A percentile compares a stretch with the other conserved stretches of the same genome.
Conservation (phyloP, 2,797 vertebrate species). For the Bradypus variegatus region DNA sequence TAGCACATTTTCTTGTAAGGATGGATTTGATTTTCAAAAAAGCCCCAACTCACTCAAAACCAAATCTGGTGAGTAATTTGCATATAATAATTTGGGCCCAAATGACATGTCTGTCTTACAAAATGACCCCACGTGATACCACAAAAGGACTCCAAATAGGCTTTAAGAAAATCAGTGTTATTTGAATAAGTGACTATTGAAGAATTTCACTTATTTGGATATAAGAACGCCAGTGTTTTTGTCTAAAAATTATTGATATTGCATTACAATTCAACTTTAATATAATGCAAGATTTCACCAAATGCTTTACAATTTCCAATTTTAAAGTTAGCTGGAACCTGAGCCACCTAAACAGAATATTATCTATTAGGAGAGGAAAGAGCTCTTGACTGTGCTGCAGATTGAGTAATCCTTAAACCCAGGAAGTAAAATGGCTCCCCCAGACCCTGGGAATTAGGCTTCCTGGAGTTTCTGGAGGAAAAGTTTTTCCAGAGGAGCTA, state of each 20-base stretch:
- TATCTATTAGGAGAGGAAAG: constrained; percentile 18
- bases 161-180: neutral
- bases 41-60: neutral
- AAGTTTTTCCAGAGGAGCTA: neutral
- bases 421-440: neutral
- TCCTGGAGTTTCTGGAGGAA: neutral
- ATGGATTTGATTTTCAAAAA: constrained; percentile 24
- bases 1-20: neutral
- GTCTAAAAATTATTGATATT: neutral
- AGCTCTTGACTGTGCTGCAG: neutral
- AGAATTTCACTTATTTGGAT: neutral
- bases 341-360: neutral
- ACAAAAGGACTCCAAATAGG: constrained; percentile 1
- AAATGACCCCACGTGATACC: neutral
- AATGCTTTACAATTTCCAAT: neutral
- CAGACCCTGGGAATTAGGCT: neutral
- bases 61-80: constrained; percentile 33
- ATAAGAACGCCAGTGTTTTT: constrained; percentile 21
- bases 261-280: constrained; percentile 4
- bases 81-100: constrained; percentile 26
- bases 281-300: neutral
- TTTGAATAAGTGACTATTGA: neutral
- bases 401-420: neutral
- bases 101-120: neutral
- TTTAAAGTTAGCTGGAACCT: neutral